Conservation (phyloP, 2,113 vertebrate species). For the Amblyornis subalaris region DNA sequence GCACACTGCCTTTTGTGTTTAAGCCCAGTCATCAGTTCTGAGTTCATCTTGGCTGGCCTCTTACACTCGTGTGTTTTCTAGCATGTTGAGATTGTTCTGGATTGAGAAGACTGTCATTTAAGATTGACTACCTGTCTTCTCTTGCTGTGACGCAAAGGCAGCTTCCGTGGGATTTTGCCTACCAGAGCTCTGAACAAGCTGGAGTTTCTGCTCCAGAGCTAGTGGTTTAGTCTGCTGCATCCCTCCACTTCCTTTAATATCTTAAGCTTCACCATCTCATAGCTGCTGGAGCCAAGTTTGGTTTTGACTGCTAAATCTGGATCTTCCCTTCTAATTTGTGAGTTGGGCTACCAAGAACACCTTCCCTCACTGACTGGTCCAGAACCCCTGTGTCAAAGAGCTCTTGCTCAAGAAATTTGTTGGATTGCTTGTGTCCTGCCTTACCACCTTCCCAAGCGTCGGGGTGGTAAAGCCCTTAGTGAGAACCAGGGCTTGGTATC, state of each 20-base stretch:
- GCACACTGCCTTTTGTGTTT: neutral
- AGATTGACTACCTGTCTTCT: neutral
- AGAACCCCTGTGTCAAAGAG: neutral
- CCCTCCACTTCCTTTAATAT: neutral
- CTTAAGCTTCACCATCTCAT: neutral
- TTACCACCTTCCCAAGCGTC: neutral
- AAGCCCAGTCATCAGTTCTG: neutral
- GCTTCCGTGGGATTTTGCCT: neutral
- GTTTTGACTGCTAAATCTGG: neutral
- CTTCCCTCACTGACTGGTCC: neutral
- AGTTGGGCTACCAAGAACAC: neutral
- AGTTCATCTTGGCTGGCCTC: neutral
- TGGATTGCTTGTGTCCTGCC: neutral
- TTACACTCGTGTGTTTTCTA: neutral
- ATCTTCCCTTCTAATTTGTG: neutral
- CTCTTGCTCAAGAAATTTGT: neutral
- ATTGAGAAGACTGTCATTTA: neutral
- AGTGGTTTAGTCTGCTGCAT: neutral
- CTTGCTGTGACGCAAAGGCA: neutral
- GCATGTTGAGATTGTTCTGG: neutral
- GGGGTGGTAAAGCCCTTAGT: neutral
- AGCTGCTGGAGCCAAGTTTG: neutral
- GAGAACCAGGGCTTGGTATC: neutral
- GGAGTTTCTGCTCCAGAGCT: neutral
- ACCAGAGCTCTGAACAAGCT: neutral